A percentile compares a stretch with the other conserved stretches of the same genome.
phyloP scores from a whole-genome alignment of 2,797 vertebrate genomes.

The Alca torda region DNA sequence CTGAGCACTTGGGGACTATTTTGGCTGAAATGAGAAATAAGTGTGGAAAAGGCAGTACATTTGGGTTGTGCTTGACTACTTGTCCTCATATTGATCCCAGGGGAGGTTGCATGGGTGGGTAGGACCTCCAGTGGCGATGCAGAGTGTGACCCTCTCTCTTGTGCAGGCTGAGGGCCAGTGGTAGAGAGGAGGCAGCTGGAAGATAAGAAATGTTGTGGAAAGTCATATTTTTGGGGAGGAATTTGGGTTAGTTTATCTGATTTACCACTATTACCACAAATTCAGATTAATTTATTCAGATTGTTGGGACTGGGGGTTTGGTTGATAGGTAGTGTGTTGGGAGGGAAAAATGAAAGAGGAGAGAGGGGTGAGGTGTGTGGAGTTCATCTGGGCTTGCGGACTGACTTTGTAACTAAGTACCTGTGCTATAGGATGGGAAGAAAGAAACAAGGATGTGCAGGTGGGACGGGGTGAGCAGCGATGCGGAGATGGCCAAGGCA shows the following conservation, averaged over 20 bases:
- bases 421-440: neutral
- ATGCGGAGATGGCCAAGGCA: neutral
- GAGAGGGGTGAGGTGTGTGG: neutral
- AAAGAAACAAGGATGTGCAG: fast-evolving
- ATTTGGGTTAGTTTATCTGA: neutral
- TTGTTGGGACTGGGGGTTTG: neutral
- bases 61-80: neutral
- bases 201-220: neutral
- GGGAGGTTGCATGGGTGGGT: neutral
- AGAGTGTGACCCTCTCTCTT: neutral
- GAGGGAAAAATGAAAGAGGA: neutral
- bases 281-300: neutral
- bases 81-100: neutral
- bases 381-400: neutral
- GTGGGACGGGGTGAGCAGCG: neutral
- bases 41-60: neutral
- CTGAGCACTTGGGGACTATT: fast-evolving
- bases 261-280: neutral
- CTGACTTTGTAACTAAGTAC: too few relatives aligned
- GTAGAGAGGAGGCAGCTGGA: neutral
- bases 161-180: neutral
- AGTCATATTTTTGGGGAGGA: fast-evolving
- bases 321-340: neutral
- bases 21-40: neutral
- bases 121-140: neutral